These are phyloP conservation scores for Phalacrocorax pelagicus DNA, from an alignment of 2,113 vertebrate species.

Conservation along the genomic window DNA sequence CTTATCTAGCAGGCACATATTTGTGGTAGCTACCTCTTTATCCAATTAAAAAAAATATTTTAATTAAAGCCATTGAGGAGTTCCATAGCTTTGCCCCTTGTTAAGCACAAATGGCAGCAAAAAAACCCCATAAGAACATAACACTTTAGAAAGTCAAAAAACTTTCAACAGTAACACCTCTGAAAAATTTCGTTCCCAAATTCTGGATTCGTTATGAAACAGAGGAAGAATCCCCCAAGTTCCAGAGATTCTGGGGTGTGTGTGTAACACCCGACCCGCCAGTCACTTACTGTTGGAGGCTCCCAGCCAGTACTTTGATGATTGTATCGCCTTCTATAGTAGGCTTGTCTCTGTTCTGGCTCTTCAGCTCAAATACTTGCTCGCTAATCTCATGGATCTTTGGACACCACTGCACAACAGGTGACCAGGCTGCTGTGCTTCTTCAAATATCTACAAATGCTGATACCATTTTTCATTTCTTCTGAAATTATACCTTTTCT, in stretches of 20 bases:
- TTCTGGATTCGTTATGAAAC: background rate
- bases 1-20: background rate
- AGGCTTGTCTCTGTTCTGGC: background rate
- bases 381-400: rapidly evolving
- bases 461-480: background rate
- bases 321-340: rapidly evolving
- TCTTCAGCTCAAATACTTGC: background rate
- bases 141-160: background rate
- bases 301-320: background rate
- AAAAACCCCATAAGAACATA: rapidly evolving
- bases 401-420: background rate
- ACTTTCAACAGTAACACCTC: background rate
- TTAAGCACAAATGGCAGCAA: background rate
- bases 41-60: background rate
- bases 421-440: background rate
- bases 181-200: background rate
- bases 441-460: background rate
- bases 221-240: background rate
- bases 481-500: background rate
- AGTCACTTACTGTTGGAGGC: background rate
- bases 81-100: background rate
- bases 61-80: background rate
- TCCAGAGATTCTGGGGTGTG: background rate
- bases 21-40: background rate
- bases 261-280: background rate